Conservation (phyloP, 2,888 invertebrate species). For the Cylindroiulus punctatus region DNA sequence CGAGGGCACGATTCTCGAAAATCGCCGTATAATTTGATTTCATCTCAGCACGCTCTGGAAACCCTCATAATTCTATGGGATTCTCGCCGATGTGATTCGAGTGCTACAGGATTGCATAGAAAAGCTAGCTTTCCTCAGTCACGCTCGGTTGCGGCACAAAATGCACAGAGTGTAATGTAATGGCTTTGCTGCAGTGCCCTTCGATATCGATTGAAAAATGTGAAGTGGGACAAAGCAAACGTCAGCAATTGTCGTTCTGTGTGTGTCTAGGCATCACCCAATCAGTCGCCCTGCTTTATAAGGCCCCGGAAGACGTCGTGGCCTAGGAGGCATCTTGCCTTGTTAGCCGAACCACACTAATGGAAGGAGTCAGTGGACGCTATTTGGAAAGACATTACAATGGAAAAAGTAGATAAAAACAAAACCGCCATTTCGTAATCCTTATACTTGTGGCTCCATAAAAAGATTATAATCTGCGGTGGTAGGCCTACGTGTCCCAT, state of each 20-base stretch:
- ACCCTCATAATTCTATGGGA: conserved; percentile 21
- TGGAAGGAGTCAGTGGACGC: conserved; percentile 13
- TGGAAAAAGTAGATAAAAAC: neutral
- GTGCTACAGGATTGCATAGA: neutral
- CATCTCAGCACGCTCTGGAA: neutral
- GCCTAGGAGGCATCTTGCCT: neutral
- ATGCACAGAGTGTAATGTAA: conserved; percentile 5
- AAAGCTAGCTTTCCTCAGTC: conserved; percentile 14
- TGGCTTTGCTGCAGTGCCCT: conserved; percentile 15
- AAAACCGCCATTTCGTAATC: neutral
- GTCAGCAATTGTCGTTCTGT: neutral
- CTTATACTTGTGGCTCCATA: conserved; percentile 19
- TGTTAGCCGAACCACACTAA: neutral
- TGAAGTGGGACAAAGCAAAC: conserved; percentile 26
- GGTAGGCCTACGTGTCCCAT: neutral
- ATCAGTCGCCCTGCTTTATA: neutral
- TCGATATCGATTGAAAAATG: conserved; percentile 17
- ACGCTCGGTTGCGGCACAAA: conserved; percentile 20
- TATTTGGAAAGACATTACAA: neutral
- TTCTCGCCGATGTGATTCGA: neutral
- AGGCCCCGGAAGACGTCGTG: conserved; percentile 4
- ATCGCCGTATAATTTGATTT: conserved; percentile 14
- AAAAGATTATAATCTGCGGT: conserved; percentile 5
- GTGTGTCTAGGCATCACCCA: neutral
- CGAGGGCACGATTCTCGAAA: conserved; percentile 6